A percentile compares a stretch with the other conserved stretches of the same genome.
These are phyloP conservation scores for Ormyrus pomaceus DNA, from an alignment of 2,888 invertebrate genomes.

Conservation along the genomic window DNA sequence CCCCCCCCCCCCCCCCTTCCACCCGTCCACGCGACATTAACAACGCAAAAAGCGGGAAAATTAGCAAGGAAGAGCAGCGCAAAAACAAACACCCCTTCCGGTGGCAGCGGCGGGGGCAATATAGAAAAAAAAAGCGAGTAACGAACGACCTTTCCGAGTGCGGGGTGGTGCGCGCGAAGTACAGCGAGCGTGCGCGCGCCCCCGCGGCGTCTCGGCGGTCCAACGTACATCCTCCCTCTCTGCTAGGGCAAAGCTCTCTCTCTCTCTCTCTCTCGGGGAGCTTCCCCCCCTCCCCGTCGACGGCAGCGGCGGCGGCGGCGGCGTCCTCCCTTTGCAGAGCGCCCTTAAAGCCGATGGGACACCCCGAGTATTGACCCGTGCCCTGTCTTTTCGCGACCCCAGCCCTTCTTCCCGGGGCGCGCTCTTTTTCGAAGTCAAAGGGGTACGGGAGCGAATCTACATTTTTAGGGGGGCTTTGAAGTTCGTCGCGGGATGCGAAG, in stretches of 20 bases:
- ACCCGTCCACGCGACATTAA: no score
- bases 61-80: not conserved
- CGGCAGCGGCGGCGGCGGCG: constrained; percentile 2
- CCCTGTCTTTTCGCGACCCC: constrained; percentile 61
- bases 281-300: not conserved
- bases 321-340: constrained; percentile 18
- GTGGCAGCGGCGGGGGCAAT: no score
- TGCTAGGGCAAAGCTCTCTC: constrained; percentile 6
- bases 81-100: no score
- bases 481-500: constrained; percentile 33
- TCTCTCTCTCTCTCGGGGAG: not conserved
- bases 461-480: not conserved
- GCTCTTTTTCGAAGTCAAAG: constrained; percentile 23
- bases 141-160: no score
- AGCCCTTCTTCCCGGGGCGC: constrained; percentile 40
- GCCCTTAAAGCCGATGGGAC: constrained; percentile 71
- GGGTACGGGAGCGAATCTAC: not conserved
- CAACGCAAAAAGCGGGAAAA: not conserved
- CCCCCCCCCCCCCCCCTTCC: no score
- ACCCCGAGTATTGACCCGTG: constrained; percentile 73
- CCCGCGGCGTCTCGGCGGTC: constrained; percentile 31
- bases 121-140: not conserved
- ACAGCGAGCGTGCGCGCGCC: no score
- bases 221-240: constrained; percentile 57
- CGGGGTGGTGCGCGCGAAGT: no score